A percentile compares a stretch with the other conserved stretches of the same genome.
phyloP scores from a whole-genome alignment of 2,113 vertebrate genomes.

The Fulica atra region DNA sequence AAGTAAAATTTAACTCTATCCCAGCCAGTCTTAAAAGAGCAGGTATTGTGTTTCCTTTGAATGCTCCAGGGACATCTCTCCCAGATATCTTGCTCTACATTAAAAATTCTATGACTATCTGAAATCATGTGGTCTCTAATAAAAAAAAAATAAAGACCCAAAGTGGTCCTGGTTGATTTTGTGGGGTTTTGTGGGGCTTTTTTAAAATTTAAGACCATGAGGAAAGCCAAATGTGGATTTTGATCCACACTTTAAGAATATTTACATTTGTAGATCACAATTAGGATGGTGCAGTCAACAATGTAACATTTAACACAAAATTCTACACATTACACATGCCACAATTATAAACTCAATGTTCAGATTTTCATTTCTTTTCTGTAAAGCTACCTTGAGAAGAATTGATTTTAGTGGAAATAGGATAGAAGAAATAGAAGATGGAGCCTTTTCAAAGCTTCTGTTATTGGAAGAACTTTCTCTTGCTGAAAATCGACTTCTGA shows the following conservation, averaged over 20 bases:
- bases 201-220: not conserved
- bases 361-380: slow-evolving; percentile 14
- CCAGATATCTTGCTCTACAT: not conserved
- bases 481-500: slow-evolving; percentile 89
- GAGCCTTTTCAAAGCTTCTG: slow-evolving; percentile 88
- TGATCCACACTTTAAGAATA: not conserved
- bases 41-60: not conserved
- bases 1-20: not conserved
- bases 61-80: not conserved
- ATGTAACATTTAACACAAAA: not conserved
- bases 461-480: slow-evolving; percentile 90
- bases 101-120: not conserved
- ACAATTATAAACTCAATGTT: not conserved
- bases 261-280: not conserved
- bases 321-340: not conserved
- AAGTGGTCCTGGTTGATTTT: not conserved
- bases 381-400: slow-evolving; percentile 90
- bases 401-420: slow-evolving; percentile 94
- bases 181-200: not conserved
- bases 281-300: not conserved
- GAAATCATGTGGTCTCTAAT: not conserved
- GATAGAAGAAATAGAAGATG: slow-evolving; percentile 95
- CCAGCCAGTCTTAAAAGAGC: not conserved
- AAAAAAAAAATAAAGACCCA: not conserved
- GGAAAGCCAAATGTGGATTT: not conserved